A percentile compares a stretch with the other conserved stretches of the same genome.
Evolutionary conservation across 2,113 vertebrate species (phyloP).

Genomic region (Embiotoca jacksoni): DNA sequence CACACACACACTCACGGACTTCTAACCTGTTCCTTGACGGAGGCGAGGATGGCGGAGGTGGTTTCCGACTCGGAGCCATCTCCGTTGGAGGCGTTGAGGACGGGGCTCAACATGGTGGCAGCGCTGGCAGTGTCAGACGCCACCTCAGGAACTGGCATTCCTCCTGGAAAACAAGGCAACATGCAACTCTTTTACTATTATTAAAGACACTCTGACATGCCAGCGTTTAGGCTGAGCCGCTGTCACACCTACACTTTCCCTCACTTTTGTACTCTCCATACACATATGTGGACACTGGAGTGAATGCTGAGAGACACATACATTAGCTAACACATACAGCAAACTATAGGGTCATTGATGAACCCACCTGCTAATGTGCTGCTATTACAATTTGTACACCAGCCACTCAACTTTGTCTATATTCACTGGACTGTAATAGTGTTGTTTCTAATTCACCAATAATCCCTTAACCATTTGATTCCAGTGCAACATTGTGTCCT

Average conservation of each 20-base stretch:
- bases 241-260: conserved; percentile 43
- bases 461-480: too few species aligned
- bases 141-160: conserved; percentile 98
- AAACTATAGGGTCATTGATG: too few species aligned
- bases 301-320: background rate
- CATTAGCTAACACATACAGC: background rate
- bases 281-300: background rate
- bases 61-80: conserved; percentile 98
- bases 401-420: background rate
- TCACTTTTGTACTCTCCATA: background rate
- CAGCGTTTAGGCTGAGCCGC: conserved; percentile 19
- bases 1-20: conserved; percentile 8
- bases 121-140: conserved; percentile 91
- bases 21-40: conserved; percentile 97
- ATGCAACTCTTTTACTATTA: conserved; percentile 47
- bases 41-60: conserved; percentile 97
- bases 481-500: too few species aligned
- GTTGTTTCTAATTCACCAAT: too few species aligned
- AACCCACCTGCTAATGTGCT: too few species aligned
- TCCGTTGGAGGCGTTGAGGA: conserved; percentile 94
- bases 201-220: conserved; percentile 29
- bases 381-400: background rate
- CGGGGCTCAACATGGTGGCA: conserved; percentile 93
- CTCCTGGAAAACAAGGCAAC: conserved; percentile 83
- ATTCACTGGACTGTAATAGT: background rate